Percentiles rank a stretch among this genome's conserved stretches.
Evolutionary conservation across 2,797 vertebrate species (phyloP).

Genomic region (Tachyglossus aculeatus): DNA sequence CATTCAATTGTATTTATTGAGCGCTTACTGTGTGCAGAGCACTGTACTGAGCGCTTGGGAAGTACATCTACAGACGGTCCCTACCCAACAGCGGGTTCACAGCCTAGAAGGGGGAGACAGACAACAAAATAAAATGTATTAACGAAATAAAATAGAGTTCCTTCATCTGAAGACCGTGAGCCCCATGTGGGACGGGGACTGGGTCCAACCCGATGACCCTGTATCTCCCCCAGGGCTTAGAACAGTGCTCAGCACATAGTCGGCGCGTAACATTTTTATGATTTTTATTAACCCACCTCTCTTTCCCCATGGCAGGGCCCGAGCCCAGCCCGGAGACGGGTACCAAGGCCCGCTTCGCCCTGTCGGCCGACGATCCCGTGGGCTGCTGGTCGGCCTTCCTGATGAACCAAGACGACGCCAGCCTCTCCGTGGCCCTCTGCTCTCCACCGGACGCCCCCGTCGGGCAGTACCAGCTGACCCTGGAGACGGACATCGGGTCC

Average conservation of each 20-base stretch:
- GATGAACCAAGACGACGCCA: constrained; percentile 39
- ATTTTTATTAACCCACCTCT: fast-evolving
- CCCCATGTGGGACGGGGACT: background rate
- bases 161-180: too few species aligned
- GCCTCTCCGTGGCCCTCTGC: constrained; percentile 54
- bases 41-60: background rate
- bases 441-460: constrained; percentile 59
- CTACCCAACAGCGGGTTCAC: too few species aligned
- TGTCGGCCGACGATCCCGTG: constrained; percentile 37
- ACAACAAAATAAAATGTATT: too few species aligned
- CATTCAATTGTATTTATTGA: background rate
- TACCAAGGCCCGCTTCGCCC: constrained; percentile 62
- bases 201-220: background rate
- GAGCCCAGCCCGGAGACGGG: constrained; percentile 58
- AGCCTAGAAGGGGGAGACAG: too few species aligned
- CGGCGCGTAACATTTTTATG: too few species aligned
- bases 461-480: constrained; percentile 67
- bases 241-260: too few species aligned
- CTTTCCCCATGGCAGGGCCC: constrained; percentile 59
- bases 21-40: background rate
- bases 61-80: too few species aligned
- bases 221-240: background rate
- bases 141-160: fast-evolving
- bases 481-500: constrained; percentile 62
- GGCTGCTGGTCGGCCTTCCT: constrained; percentile 54